Conservation (phyloP, 2,888 invertebrate genomes). For the Julus scandinavius region DNA sequence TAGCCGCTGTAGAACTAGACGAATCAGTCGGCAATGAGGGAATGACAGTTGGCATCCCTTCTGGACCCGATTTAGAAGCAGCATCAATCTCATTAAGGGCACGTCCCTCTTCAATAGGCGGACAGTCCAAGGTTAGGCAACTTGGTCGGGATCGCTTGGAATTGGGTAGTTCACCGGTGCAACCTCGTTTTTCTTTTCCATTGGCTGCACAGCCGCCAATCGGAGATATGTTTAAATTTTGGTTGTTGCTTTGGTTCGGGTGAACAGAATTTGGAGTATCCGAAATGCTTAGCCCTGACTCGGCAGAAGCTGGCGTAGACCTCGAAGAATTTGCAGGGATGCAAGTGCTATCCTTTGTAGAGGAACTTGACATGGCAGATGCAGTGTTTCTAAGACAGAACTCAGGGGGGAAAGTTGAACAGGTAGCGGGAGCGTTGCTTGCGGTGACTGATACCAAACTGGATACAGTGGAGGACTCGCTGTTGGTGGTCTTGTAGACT, state of each 20-base stretch:
- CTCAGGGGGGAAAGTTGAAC: background rate
- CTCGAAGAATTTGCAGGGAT: background rate
- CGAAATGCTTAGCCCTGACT: background rate
- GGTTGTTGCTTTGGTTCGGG: background rate
- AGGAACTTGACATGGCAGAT: background rate
- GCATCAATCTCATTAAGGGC: background rate
- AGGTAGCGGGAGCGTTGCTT: background rate
- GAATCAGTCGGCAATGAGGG: background rate
- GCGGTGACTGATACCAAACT: background rate
- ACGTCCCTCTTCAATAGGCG: background rate
- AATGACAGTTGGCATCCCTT: background rate
- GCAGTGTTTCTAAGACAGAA: background rate
- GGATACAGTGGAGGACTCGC: background rate
- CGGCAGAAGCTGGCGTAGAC: background rate
- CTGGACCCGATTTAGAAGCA: background rate
- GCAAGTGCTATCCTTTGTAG: background rate
- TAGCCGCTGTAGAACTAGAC: background rate
- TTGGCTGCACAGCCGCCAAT: background rate
- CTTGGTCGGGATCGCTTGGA: slow-evolving; percentile 30
- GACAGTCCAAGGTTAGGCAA: background rate
- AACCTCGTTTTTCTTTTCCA: slow-evolving; percentile 44
- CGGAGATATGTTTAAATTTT: background rate
- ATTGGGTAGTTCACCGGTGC: background rate
- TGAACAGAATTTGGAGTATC: background rate
- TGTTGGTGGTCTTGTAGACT: slow-evolving; percentile 52